Evolutionary conservation across 2,888 invertebrate genomes (phyloP), one percentile per base, ranked within the genome.

Genomic region (Cephus nigrinus): DNA sequence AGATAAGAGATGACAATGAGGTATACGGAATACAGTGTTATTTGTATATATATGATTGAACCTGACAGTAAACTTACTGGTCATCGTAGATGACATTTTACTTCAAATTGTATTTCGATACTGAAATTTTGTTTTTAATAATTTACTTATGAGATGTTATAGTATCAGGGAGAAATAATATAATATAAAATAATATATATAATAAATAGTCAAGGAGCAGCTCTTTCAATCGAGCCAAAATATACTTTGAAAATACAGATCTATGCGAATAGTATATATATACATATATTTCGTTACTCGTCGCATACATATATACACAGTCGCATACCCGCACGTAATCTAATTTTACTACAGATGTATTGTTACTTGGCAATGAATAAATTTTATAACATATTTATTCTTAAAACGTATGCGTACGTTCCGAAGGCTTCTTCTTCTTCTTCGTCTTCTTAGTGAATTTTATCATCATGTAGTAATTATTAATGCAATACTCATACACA

Each of bases 311-410:
- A 71, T 71, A 31, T 71, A 71, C 71, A 34, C 31, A 71, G 23
- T 33, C 11, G 23, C 71, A 34, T 71, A 71, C 11, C 31, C 71
- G 23, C 71, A 30, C 33, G 71, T 30, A 71, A 32, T 15, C 23
- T 32, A 31, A 75, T 71, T 55, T 75, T 71, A 32, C 71, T 31
- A 71, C 71, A 32, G 33, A 83, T 85, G 81, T 82, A 84, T 81
- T 82, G 84, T 85, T 86, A 86, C 79, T 81, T 82, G 84, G 83
- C 81, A 82, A 87, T 86, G 83, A 86, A 88, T 88, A 87, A 87
- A 88, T 86, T 86, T 87, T 85, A 85, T 86, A 87, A 82, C 83
- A 86, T 85, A 85, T 87, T 82, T 80, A 80, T 82, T 77, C 81
- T 78, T 80, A 76, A 79, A 78, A 55, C 55, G 23, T 9, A 55